Evolutionary conservation across 2,888 invertebrate genomes (phyloP).

Genomic region (Trimorus sp.): DNA sequence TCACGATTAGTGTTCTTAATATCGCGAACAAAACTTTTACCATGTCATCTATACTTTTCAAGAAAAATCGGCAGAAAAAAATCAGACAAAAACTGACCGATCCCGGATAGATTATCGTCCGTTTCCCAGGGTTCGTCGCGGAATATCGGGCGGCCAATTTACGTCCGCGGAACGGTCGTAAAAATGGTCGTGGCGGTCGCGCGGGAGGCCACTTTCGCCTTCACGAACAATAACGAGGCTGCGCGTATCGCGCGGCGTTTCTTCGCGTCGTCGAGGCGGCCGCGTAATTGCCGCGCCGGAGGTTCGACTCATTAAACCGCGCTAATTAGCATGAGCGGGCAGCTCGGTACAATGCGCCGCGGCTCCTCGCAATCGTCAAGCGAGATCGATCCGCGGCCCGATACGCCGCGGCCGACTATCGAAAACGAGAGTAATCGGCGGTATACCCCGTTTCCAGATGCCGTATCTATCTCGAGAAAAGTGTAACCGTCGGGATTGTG

Average conservation of each 20-base stretch:
- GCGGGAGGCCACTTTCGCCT: slow-evolving; percentile 58
- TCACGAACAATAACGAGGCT: slow-evolving; percentile 62
- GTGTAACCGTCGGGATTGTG: slow-evolving; percentile 77
- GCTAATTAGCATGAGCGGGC: slow-evolving; percentile 61
- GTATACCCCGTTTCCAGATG: slow-evolving; percentile 65
- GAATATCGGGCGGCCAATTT: slow-evolving; percentile 50
- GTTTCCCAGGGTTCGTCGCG: slow-evolving; percentile 37
- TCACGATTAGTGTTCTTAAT: too few relatives aligned
- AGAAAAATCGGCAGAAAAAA: too few relatives aligned
- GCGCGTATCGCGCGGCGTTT: slow-evolving; percentile 60
- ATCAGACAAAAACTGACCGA: too few relatives aligned
- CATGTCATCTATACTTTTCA: too few relatives aligned
- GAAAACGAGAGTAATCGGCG: slow-evolving; percentile 72
- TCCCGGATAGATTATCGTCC: too few relatives aligned
- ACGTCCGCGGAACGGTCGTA: slow-evolving; percentile 39
- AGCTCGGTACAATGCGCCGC: slow-evolving; percentile 39
- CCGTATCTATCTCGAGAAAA: slow-evolving; percentile 73
- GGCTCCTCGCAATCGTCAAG: slow-evolving; percentile 8
- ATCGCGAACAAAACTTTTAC: too few relatives aligned
- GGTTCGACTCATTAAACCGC: slow-evolving; percentile 49
- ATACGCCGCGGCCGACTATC: slow-evolving; percentile 56
- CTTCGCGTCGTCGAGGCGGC: slow-evolving; percentile 40
- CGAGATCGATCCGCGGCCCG: slow-evolving; percentile 28
- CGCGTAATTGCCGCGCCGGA: slow-evolving; percentile 47
- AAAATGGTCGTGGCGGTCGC: slow-evolving; percentile 58